Evolutionary conservation across 1,140 invertebrate species (phyloP), one percentile per base, ranked within the genome.

Genomic region (Drosophila insularis): DNA sequence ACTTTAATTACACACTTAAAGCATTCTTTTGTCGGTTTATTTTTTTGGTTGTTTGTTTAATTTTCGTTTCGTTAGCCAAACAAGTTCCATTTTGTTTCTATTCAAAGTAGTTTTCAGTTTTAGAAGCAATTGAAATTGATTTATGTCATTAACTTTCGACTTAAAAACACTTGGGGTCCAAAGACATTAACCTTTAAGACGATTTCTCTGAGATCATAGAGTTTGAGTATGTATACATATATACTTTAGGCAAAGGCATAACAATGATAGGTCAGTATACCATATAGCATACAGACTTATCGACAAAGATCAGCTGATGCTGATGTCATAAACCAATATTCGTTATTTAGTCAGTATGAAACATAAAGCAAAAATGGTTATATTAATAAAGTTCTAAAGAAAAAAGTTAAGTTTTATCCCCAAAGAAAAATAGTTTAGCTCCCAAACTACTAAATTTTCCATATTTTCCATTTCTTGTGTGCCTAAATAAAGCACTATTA

Each of bases 1-100:
- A 87, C 71, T 82, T 87, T 74, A 87, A 87, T 87, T 77, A 56
- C 82, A 69, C 70, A 87, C 27, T 74, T 63, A 87, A 86, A 80
- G 63, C 76, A 80, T 80, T 80, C 69, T 64, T 65, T 63, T 32
- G 40, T 67, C 66, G 53, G 55, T 61, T 67, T 74, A 46, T 67
- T 17, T 53, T 35, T 68, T 68, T 64, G 43, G 58, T 67, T 71
- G 46, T 11, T 50, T 50, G 17, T 50, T 50, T 21, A 11, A 37
- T 37, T 37, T 13, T 37, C 35, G 19, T 63, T 55, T n/a, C 11
- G 7, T 11, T 21, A 76, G 61, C 43, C 82, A 87, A 87, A 87
- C 82, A 87, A 89, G 82, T 87, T 87, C 82, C 82, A 87, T 87
- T 87, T 87, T 61, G 32, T 68, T 68, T 65, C 37, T 64, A 59